phyloP scores from a whole-genome alignment of 2,888 invertebrate species.

The Calameuta idolon region DNA sequence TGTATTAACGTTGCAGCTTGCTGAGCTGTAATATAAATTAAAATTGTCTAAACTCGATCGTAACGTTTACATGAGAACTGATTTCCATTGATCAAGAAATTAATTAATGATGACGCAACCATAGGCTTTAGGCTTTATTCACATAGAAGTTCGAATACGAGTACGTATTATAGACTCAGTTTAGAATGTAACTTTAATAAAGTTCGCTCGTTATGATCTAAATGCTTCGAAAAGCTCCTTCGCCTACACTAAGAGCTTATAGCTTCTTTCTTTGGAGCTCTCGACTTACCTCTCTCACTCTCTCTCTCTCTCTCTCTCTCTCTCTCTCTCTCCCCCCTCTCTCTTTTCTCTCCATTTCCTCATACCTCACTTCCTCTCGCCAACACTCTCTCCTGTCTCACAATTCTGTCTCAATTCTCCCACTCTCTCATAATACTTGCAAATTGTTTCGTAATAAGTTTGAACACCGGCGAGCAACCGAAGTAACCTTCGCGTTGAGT shows the following conservation, averaged over 20 bases:
- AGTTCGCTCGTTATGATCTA: conserved; percentile 9
- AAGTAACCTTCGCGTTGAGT: no score
- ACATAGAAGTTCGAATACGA: no score
- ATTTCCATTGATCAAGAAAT: no score
- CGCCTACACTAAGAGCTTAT: conserved; percentile 2
- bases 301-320: neutral
- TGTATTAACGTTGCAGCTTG: no score
- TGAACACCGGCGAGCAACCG: conserved; percentile 27
- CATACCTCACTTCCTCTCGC: neutral
- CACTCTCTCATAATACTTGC: conserved; percentile 45
- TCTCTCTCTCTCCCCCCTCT: neutral
- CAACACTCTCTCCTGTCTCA: conserved; percentile 15
- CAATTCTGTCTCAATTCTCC: conserved; percentile 21
- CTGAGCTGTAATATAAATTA: no score
- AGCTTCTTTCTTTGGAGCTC: neutral
- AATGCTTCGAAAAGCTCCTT: conserved; percentile 18
- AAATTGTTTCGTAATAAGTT: conserved; percentile 53
- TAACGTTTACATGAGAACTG: no score
- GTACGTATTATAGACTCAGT: no score
- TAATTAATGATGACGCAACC: no score
- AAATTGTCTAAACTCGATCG: no score
- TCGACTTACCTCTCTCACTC: neutral
- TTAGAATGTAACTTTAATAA: no score
- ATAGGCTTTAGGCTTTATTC: no score
- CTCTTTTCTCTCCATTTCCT: neutral